phyloP scores from a whole-genome alignment of 2,888 invertebrate genomes.

The Norana najaformis region DNA sequence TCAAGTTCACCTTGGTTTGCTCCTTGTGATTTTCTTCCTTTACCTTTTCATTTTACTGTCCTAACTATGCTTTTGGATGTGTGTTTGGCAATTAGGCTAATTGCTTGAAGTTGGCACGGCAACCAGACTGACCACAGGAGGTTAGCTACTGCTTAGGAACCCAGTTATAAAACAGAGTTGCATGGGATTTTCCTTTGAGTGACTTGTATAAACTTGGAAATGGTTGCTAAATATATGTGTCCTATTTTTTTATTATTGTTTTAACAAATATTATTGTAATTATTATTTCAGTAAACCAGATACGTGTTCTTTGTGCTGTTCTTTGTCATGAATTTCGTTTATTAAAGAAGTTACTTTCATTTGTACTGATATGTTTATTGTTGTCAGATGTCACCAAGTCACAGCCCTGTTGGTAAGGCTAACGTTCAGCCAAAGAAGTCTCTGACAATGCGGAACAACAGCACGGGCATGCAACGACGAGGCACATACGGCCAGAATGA shows the following conservation, averaged over 20 bases:
- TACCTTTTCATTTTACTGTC: too few species aligned
- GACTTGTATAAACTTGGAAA: too few species aligned
- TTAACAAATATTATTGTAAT: not conserved
- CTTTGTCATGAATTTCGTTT: not conserved
- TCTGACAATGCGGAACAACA: not conserved
- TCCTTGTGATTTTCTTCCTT: too few species aligned
- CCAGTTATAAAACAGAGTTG: too few species aligned
- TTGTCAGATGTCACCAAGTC: not conserved
- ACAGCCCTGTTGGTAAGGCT: not conserved
- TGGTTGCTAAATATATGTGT: too few species aligned
- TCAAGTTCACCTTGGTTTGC: too few species aligned
- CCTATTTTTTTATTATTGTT: not conserved
- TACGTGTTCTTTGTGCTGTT: not conserved
- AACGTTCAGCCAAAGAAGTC: slow-evolving; percentile 3
- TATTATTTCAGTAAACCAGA: not conserved
- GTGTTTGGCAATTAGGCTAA: too few species aligned
- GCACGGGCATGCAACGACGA: not conserved
- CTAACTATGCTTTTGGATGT: too few species aligned
- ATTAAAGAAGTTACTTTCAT: not conserved
- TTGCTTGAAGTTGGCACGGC: too few species aligned
- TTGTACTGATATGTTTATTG: not conserved
- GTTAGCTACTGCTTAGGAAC: too few species aligned
- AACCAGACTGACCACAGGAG: too few species aligned
- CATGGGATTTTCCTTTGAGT: too few species aligned
- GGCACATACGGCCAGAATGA: not conserved